Conservation (phyloP, 2,113 vertebrate species). For the Motacilla tschutschensis region DNA sequence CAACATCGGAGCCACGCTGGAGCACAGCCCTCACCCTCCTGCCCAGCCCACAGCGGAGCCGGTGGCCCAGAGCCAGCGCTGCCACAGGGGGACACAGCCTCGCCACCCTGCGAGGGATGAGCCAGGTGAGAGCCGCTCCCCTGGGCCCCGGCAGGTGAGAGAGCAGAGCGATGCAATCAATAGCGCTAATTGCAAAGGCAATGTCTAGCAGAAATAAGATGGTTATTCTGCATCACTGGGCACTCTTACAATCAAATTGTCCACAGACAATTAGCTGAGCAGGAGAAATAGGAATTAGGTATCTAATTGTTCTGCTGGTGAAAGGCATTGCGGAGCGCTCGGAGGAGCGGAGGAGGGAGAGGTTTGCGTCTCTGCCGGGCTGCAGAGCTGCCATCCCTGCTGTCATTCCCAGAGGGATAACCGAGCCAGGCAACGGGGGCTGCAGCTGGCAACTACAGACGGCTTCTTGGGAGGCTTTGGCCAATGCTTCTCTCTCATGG, state of each 20-base stretch:
- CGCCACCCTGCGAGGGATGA: not conserved
- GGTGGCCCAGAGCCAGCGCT: not conserved
- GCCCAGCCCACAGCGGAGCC: not conserved
- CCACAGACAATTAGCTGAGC: constrained; percentile 76
- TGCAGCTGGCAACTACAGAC: constrained; percentile 33
- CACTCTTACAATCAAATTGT: constrained; percentile 75
- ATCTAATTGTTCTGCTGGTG: constrained; percentile 74
- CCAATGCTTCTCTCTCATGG: not conserved
- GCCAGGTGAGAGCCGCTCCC: not conserved
- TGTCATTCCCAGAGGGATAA: constrained; percentile 10
- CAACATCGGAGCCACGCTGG: rapidly evolving
- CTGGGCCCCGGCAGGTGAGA: constrained; percentile 58
- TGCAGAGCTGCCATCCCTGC: constrained; percentile 4
- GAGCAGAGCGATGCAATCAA: constrained; percentile 16
- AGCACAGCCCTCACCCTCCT: not conserved
- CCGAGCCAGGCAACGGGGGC: not conserved
- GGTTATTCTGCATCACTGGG: constrained; percentile 76
- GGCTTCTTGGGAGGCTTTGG: constrained; percentile 35
- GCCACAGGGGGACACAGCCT: rapidly evolving
- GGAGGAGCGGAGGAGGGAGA: constrained; percentile 59
- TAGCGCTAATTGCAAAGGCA: constrained; percentile 69
- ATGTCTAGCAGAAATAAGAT: constrained; percentile 73
- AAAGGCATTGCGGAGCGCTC: constrained; percentile 41
- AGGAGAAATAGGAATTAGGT: constrained; percentile 74
- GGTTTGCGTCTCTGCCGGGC: not conserved